Conservation (phyloP, 2,113 vertebrate genomes). For the Strigops habroptila region DNA sequence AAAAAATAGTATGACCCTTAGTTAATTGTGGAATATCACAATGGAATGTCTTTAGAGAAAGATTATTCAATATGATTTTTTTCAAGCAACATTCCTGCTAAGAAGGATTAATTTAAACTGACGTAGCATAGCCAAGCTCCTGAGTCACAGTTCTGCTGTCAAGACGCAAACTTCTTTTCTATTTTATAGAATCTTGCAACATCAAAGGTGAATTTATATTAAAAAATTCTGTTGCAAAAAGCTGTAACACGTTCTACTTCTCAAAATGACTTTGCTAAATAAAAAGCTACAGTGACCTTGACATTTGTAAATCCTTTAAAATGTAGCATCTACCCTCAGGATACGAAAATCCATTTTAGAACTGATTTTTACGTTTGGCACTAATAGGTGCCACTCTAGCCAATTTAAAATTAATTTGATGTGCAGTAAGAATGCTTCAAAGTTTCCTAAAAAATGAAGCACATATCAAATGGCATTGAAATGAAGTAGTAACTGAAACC, state of each 20-base stretch:
- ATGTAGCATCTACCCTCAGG: not conserved
- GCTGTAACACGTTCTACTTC: not conserved
- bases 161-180: not conserved
- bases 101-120: not conserved
- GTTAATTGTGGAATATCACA: not conserved
- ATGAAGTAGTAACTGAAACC: not conserved
- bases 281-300: not conserved
- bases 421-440: not conserved
- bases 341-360: not conserved
- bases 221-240: not conserved
- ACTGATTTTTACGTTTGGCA: not conserved
- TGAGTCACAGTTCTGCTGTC: not conserved
- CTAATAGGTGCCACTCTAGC: not conserved
- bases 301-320: slow-evolving; percentile 1
- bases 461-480: not conserved
- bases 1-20: not conserved
- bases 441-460: not conserved
- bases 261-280: not conserved
- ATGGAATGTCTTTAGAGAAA: not conserved
- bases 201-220: not conserved
- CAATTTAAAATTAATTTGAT: not conserved
- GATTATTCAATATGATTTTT: not conserved
- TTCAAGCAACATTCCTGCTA: not conserved
- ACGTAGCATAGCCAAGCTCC: not conserved
- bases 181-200: not conserved